Evolutionary conservation across 2,888 invertebrate genomes (phyloP).

Genomic region (Sericinus montela): DNA sequence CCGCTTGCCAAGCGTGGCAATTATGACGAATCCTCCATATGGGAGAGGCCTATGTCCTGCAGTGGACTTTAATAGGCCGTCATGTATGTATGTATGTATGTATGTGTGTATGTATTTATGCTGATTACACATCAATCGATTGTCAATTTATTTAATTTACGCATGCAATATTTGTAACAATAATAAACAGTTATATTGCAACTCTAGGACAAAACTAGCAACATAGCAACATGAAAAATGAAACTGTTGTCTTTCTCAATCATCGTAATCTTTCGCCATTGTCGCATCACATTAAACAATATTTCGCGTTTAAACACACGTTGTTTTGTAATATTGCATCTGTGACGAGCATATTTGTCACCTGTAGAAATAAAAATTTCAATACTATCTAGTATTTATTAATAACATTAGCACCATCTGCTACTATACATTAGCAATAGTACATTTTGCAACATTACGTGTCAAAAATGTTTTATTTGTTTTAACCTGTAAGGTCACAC

Average conservation of each 20-base stretch:
- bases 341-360: background rate
- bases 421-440: background rate
- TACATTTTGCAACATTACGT: background rate
- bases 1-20: no score
- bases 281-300: background rate
- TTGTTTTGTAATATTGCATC: background rate
- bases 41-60: no score
- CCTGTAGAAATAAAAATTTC: background rate
- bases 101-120: no score
- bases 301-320: background rate
- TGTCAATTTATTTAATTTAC: no score
- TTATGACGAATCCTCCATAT: no score
- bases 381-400: background rate
- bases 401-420: background rate
- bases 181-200: no score
- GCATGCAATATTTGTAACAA: no score
- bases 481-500: no score
- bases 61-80: no score
- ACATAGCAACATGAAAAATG: background rate
- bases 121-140: no score
- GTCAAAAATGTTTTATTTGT: background rate
- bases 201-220: background rate
- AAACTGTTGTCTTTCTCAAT: slow-evolving; percentile 3
- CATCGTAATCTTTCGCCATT: slow-evolving; percentile 7
- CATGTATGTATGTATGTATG: no score